Percentiles rank a stretch among this genome's conserved stretches.
Evolutionary conservation across 2,888 invertebrate species (phyloP).

Genomic region (Leptopilina myrica): DNA sequence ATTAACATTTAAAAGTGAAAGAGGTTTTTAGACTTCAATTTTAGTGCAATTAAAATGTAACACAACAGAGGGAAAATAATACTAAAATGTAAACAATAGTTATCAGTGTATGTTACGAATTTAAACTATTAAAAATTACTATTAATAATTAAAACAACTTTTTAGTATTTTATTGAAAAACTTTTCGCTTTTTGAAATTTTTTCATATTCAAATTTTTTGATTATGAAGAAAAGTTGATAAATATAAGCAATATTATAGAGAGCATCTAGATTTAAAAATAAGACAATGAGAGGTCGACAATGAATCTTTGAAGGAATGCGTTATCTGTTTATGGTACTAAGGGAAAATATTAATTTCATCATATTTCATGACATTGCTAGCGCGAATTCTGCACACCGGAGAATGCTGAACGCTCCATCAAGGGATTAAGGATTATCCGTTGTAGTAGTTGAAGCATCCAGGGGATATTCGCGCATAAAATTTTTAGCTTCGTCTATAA

Average conservation of each 20-base stretch:
- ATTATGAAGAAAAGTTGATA: neutral
- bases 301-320: neutral
- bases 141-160: too few species aligned
- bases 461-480: slow-evolving; percentile 1
- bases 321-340: neutral
- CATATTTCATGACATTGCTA: slow-evolving; percentile 36
- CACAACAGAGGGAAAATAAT: too few species aligned
- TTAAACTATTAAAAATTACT: too few species aligned
- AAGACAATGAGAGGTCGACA: neutral
- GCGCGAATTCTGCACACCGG: slow-evolving; percentile 9
- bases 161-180: too few species aligned
- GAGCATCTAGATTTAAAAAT: neutral
- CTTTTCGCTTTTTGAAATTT: too few species aligned
- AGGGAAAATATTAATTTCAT: slow-evolving; percentile 31
- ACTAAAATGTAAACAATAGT: too few species aligned
- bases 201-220: too few species aligned
- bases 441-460: slow-evolving; percentile 6
- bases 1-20: too few species aligned
- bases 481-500: slow-evolving; percentile 17
- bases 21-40: too few species aligned
- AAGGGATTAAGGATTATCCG: slow-evolving; percentile 38
- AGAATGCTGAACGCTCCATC: slow-evolving; percentile 30
- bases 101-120: too few species aligned
- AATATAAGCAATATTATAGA: neutral
- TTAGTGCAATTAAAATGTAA: too few species aligned